Percentiles rank a stretch among this genome's conserved stretches.
These are phyloP conservation scores for Mandrillus leucophaeus DNA, from an alignment of 2,113 vertebrate species.

Conservation along the genomic window DNA sequence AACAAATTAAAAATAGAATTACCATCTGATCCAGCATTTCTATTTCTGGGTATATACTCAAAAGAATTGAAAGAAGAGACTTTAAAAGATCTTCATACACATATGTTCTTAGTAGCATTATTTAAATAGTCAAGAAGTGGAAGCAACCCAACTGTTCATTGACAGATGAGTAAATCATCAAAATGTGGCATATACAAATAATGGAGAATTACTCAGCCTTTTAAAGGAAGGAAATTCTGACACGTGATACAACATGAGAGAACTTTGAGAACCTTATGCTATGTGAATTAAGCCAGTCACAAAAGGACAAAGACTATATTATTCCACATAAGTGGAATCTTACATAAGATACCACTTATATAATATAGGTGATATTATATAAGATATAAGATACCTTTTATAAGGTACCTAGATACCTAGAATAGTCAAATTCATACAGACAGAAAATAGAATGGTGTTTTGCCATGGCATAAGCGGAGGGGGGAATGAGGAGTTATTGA, in stretches of 20 bases:
- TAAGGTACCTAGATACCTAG: not conserved
- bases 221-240: not conserved
- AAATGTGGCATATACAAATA: not conserved
- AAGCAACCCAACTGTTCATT: not conserved
- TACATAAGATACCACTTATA: no score
- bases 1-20: not conserved
- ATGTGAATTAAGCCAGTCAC: not conserved
- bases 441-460: not conserved
- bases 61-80: not conserved
- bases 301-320: not conserved
- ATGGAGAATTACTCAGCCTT: not conserved
- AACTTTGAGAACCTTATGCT: not conserved
- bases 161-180: not conserved
- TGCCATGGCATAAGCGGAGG: rapidly evolving
- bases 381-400: no score
- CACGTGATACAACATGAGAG: not conserved
- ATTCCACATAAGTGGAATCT: not conserved
- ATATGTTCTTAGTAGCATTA: not conserved
- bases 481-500: not conserved
- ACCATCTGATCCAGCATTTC: not conserved
- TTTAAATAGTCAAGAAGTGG: not conserved
- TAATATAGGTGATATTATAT: no score
- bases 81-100: not conserved
- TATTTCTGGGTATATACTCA: not conserved
- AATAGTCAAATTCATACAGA: not conserved